Evolutionary conservation across 2,113 vertebrate genomes (phyloP), one percentile per base, ranked within the genome.

Genomic region (Silurus asotus): DNA sequence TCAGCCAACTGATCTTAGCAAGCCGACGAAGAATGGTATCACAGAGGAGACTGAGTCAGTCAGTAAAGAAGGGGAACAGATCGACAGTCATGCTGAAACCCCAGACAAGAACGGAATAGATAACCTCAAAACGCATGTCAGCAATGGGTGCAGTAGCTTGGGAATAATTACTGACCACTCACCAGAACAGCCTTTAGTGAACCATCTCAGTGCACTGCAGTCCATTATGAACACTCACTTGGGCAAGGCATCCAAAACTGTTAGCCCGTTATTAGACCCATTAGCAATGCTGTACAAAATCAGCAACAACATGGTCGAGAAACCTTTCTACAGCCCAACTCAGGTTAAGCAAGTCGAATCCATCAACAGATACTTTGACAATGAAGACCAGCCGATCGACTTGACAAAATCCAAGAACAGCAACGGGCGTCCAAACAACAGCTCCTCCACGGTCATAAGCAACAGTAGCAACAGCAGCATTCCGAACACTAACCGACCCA

Each of bases 191-290:
- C 96, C 97, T 85, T 96, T 98, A 90, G 96, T 99, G 90, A 99
- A 96, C 91, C 98, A 98, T 6, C 92, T 99, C 84, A 98, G 98
- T 0, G 98, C 98, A 83, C 93, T 99, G 93, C 98, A 99, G 94
- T 98, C 98, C 86, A 97, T 99, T 93, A 99, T 99, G 98, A 99
- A 99, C 92, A 97, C 96, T 67, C 98, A 99, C 92, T 93, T 99
- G 90, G 98, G 98, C 51, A 99, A 99, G 91, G 97, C 97, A 84
- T 95, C 97, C 84, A 99, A 98, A 93, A 97, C 96, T 0, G 92
- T 96, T 83, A 97, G 96, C 89, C 96, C 97, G 48, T 96, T 96
- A 37, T 91, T 96, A 90, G 98, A 99, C 91, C 98, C 98, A 0
- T 94, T 99, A 91, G 95, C 98, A 10, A 97, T 98, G 96, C 93